Conservation (phyloP, 2,113 vertebrate species). For the Hemichromis elongatus region DNA sequence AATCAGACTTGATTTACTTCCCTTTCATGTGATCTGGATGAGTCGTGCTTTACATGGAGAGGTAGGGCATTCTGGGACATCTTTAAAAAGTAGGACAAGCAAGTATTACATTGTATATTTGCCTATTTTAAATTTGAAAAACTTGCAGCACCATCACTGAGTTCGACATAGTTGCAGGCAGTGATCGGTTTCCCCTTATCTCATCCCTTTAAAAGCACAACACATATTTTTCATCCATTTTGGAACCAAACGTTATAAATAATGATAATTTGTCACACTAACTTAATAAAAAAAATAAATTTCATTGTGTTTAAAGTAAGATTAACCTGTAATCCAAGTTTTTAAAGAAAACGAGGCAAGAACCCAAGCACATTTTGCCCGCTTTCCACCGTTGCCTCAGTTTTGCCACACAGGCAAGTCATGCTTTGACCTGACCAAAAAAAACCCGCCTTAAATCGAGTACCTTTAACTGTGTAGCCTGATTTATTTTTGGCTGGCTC, state of each 20-base stretch:
- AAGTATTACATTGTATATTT: background rate
- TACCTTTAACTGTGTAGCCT: background rate
- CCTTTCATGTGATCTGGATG: conserved; percentile 18
- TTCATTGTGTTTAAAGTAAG: background rate
- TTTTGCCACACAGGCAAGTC: background rate
- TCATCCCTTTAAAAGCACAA: background rate
- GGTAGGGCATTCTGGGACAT: background rate
- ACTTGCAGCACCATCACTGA: background rate
- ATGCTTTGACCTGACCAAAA: background rate
- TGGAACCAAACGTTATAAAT: background rate
- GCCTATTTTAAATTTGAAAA: background rate
- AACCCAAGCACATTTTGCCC: background rate
- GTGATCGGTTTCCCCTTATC: background rate
- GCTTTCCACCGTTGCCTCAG: background rate
- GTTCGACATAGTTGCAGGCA: background rate
- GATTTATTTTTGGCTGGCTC: background rate
- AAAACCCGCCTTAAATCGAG: background rate
- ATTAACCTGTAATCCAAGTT: background rate
- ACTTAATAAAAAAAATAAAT: accelerated
- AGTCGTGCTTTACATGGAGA: background rate
- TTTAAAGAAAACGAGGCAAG: background rate
- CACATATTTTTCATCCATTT: background rate
- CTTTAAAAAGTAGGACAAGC: background rate
- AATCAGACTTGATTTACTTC: conserved; percentile 37
- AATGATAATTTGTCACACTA: background rate